Evolutionary conservation across 2,113 vertebrate species (phyloP).

Genomic region (Nymphicus hollandicus): DNA sequence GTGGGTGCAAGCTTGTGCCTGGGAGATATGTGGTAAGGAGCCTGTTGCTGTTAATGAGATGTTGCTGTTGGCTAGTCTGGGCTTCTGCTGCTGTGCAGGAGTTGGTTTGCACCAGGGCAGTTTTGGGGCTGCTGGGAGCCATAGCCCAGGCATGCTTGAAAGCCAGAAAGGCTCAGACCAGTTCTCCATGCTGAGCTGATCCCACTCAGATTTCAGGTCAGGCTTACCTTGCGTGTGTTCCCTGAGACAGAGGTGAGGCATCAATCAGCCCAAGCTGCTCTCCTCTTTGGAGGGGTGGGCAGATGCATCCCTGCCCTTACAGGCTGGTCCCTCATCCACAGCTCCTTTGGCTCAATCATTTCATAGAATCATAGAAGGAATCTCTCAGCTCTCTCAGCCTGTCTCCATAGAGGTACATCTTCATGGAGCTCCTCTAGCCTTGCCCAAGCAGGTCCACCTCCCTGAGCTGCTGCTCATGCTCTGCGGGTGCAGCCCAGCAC

Average conservation of each 20-base stretch:
- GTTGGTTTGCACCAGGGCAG: neutral
- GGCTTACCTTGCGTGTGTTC: neutral
- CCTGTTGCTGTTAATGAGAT: slow-evolving; percentile 9
- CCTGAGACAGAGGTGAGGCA: neutral
- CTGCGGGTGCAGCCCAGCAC: neutral
- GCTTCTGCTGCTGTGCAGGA: neutral
- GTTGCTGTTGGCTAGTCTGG: neutral
- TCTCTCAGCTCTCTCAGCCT: neutral
- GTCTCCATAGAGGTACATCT: neutral
- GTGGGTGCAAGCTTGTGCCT: neutral
- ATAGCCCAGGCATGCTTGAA: neutral
- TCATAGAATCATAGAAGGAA: neutral
- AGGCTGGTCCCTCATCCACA: neutral
- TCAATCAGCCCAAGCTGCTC: neutral
- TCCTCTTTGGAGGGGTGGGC: neutral
- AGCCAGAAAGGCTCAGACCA: neutral
- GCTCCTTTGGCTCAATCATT: neutral
- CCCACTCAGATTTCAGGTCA: neutral
- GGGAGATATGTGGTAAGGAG: neutral
- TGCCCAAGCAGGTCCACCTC: neutral
- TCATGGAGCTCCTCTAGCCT: neutral
- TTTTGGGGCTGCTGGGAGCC: neutral
- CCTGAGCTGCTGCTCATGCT: neutral
- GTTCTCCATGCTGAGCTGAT: neutral
- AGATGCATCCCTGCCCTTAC: neutral